Conservation (phyloP, 2,113 vertebrate species). For the Pontoporia blainvillei region DNA sequence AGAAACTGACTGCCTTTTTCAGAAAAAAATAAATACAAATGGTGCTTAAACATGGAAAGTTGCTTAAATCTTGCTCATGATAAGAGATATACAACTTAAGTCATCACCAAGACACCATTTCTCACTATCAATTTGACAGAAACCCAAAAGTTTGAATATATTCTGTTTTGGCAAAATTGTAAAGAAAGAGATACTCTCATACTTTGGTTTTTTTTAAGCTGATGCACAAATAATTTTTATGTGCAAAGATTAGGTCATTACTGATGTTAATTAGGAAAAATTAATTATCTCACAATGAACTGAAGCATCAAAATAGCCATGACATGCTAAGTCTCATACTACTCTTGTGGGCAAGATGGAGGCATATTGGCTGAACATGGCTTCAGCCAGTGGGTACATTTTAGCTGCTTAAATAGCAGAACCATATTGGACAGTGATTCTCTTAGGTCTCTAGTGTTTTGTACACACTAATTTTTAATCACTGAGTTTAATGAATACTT, state of each 20-base stretch:
- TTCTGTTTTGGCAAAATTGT: not conserved
- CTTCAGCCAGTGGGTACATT: not conserved
- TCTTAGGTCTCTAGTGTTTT: not conserved
- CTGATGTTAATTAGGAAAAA: constrained; percentile 11
- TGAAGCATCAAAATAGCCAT: not conserved
- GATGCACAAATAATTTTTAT: not conserved
- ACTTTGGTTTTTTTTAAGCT: not conserved
- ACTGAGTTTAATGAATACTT: not conserved
- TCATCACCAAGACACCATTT: not conserved
- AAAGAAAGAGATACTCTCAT: not conserved
- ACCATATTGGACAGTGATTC: not conserved
- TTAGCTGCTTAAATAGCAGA: not conserved
- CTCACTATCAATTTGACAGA: not conserved
- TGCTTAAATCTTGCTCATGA: not conserved
- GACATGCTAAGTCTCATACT: not conserved
- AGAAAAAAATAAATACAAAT: not conserved
- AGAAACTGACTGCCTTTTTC: not conserved
- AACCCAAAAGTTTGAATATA: not conserved
- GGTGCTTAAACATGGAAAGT: not conserved
- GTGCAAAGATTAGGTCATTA: not conserved
- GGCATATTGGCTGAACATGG: not conserved
- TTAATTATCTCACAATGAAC: not conserved
- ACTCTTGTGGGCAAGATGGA: not conserved
- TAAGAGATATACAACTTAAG: not conserved
- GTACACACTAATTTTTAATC: constrained; percentile 22